Base-by-base conservation (phyloP, 2,113 vertebrate genomes). In the Brachypodius melanocephalos region DNA sequence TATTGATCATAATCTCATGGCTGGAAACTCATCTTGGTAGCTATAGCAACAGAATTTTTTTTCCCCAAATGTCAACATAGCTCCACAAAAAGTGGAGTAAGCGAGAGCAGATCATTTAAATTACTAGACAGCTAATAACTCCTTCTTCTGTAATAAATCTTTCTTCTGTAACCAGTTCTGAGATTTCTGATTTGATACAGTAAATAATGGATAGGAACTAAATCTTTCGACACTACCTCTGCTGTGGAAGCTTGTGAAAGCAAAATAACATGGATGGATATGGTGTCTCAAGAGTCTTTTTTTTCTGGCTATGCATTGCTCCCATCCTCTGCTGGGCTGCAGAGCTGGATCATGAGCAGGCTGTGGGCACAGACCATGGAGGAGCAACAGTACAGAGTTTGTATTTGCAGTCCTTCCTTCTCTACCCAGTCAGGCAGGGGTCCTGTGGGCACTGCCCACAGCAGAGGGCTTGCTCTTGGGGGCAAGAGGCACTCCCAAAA, bases 1-100 rank as follows among this genome's bases (percentile, higher is more conserved):
- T 97, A 96, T 97, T 97, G 95, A 97, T 96, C 71, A 77, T 63
- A 93, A 86, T 94, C 89, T 96, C 57, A 36, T 87, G 69, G 17
- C 80, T 95, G 57, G 45, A 88, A 94, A 45, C 76, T 88, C 82
- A 89, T 95, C 31, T 95, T 62, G 68, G 96, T 96, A 93, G 87
- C 95, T 69, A 96, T 94, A 78, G 96, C 93, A 96, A 96, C 92
- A 34, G 68, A 77, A 63, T 24, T 65, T 57, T 40, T 76, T 76
- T 90, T 81, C 43, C 29, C 14, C 52, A 80, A 75, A 94, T 55
- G 22, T 73, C 85, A 72, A 73, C 67, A 46, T 48, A 89, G 84
- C 57, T 90, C 48, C 55, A 74, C 69, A 52, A 65, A 77, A 90
- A 67, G 15, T 42, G 8, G 31, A 92, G 26, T 88, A 62, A 85